Conservation (phyloP, 2,797 vertebrate species). For the Ateles fusciceps region DNA sequence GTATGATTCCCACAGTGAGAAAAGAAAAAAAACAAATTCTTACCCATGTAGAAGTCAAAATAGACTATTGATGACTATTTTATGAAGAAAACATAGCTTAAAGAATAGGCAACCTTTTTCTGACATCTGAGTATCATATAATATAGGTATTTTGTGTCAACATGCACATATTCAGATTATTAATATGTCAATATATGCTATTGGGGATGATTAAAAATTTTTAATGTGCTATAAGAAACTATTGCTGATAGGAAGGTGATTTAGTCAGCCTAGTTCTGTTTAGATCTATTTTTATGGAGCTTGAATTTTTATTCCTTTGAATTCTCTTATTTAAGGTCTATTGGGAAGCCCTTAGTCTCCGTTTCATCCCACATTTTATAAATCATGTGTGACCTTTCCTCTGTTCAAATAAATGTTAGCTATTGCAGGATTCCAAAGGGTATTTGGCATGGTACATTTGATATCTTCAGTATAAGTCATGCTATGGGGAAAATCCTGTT, state of each 20-base stretch:
- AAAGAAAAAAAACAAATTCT: neutral
- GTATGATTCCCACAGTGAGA: neutral
- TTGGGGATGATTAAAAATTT: neutral
- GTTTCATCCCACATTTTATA: conserved; percentile 17
- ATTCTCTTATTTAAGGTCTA: conserved; percentile 49
- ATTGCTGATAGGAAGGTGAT: neutral
- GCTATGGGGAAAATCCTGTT: neutral
- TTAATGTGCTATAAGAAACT: conserved; percentile 12
- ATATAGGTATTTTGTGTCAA: neutral
- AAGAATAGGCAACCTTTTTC: neutral
- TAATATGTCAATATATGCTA: neutral
- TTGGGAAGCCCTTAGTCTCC: neutral
- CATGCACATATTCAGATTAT: neutral
- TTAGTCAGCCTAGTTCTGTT: conserved; percentile 29
- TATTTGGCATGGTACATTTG: conserved; percentile 31
- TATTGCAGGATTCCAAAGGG: conserved; percentile 31
- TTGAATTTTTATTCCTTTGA: conserved; percentile 28
- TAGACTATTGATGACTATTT: neutral
- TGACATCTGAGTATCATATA: neutral
- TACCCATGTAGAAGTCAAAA: neutral
- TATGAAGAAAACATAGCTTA: neutral
- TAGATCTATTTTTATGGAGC: conserved; percentile 39
- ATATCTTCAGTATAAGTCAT: neutral
- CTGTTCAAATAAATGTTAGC: conserved; percentile 29
- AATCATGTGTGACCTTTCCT: conserved; percentile 43